Conservation (phyloP, 1,140 invertebrate species). For the Aphelenchoides fujianensis region DNA sequence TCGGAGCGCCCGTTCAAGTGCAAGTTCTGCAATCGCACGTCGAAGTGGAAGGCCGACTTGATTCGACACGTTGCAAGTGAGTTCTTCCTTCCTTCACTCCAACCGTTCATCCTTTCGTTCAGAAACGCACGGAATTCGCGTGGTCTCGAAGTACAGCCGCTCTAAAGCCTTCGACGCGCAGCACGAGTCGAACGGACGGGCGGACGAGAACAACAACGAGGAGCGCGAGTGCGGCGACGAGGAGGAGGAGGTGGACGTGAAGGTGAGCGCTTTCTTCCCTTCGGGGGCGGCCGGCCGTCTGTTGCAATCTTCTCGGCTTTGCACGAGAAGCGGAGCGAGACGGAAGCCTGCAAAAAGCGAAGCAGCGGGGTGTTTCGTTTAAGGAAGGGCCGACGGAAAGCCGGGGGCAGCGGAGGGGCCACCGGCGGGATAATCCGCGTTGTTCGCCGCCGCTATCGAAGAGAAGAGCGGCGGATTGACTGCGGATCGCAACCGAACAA, state of each 20-base stretch:
- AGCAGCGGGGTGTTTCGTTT: no score
- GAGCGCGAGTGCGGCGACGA: conserved; percentile 20
- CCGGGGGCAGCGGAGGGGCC: no score
- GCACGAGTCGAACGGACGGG: neutral
- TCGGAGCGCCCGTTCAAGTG: conserved; percentile 62
- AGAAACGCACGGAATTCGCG: conserved; percentile 62
- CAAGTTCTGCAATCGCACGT: conserved; percentile 59
- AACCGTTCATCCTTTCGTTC: conserved; percentile 20
- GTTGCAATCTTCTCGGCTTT: neutral
- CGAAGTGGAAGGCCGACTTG: conserved; percentile 61
- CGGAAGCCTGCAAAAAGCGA: no score
- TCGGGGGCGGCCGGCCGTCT: neutral
- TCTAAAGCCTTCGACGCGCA: conserved; percentile 55
- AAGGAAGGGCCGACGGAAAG: no score
- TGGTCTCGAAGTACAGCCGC: conserved; percentile 61
- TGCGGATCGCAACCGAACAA: no score
- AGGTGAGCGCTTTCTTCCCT: neutral
- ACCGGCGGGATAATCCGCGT: no score
- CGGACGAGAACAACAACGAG: conserved; percentile 18
- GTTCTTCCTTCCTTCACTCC: conserved; percentile 17
- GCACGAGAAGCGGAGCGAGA: no score
- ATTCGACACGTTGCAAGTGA: conserved; percentile 62
- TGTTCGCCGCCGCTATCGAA: no score
- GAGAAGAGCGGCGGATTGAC: no score
- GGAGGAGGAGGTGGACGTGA: neutral